Base-by-base conservation (phyloP, 2,113 vertebrate species). In the Pseudorhombus dupliciocellatus region DNA sequence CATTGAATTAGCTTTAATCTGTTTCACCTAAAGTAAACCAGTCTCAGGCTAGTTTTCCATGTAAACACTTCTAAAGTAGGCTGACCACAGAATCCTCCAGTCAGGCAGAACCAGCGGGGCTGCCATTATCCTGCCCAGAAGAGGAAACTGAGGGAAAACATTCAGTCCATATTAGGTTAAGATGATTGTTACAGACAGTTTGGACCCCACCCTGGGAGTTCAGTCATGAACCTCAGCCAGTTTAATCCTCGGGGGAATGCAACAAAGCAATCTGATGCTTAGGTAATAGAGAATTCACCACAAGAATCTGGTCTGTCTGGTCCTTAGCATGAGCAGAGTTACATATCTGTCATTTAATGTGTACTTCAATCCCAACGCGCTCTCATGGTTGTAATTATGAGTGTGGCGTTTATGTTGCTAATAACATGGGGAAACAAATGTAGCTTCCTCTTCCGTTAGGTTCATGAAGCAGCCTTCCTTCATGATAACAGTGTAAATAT, bases 121-220 rank as follows among this genome's bases (percentile, higher is more conserved):
- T 4, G 54, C 25, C 67, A 77, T 81, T 81, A 74, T 75, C 48
- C n/a, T 24, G 22, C 44, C 62, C 51, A 73, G 75, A 56, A 84
- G 75, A 75, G 75, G 55, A 71, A 57, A 62, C 20, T n/a, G 4
- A 21, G 58, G 64, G 62, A 68, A 75, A 80, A 70, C 52, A 22
- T 60, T 79, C 61, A 28, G 58, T 52, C 84, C 88, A 86, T 90
- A 88, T 90, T 88, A 87, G 87, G 84, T 60, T 53, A 88, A 81
- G 61, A 40, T 30, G 76, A 85, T 81, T 80, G 71, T 84, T 84
- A 48, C 30, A 66, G 81, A 86, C 83, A 65, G 80, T 79, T 70
- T 73, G 71, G 73, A 80, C 77, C 57, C 68, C 74, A 74, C 81
- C 84, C 87, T 75, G 24, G 65, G 46, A 50, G 85, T 24, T 77